These are phyloP conservation scores for Rhinoptilus africanus DNA, from an alignment of 2,113 vertebrate genomes.

Conservation along the genomic window DNA sequence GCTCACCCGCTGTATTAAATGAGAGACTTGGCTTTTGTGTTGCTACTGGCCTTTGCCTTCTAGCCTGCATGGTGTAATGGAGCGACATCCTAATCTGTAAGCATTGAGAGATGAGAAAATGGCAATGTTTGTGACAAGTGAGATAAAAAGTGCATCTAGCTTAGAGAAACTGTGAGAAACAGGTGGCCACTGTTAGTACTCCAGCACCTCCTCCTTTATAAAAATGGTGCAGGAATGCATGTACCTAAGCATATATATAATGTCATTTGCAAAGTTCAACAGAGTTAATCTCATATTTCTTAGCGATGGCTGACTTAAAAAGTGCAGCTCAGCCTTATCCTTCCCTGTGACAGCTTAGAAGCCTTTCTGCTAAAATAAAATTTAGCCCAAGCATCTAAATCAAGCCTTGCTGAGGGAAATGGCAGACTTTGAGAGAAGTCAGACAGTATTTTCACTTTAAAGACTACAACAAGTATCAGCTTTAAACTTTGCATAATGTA, in stretches of 20 bases:
- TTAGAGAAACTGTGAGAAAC: neutral
- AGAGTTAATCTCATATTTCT: neutral
- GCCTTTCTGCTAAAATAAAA: neutral
- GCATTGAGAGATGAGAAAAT: neutral
- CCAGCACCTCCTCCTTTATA: neutral
- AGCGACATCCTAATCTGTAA: neutral
- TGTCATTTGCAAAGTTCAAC: accelerated
- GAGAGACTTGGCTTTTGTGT: neutral
- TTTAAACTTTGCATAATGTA: neutral
- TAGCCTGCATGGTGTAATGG: neutral
- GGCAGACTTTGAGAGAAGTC: neutral
- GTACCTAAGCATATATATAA: neutral
- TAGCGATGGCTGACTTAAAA: neutral
- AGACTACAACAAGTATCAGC: neutral
- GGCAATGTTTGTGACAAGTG: neutral
- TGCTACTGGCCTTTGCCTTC: neutral
- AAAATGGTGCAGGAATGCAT: neutral
- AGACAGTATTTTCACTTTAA: neutral
- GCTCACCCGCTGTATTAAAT: neutral
- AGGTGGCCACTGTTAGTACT: neutral
- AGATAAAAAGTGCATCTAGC: neutral
- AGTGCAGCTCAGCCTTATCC: neutral
- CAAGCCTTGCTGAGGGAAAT: neutral
- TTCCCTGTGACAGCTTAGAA: neutral
- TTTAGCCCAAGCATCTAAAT: neutral